Percentiles rank a stretch among this genome's conserved stretches.
phyloP scores from a whole-genome alignment of 2,113 vertebrate genomes.

The Actenoides lindsayi region DNA sequence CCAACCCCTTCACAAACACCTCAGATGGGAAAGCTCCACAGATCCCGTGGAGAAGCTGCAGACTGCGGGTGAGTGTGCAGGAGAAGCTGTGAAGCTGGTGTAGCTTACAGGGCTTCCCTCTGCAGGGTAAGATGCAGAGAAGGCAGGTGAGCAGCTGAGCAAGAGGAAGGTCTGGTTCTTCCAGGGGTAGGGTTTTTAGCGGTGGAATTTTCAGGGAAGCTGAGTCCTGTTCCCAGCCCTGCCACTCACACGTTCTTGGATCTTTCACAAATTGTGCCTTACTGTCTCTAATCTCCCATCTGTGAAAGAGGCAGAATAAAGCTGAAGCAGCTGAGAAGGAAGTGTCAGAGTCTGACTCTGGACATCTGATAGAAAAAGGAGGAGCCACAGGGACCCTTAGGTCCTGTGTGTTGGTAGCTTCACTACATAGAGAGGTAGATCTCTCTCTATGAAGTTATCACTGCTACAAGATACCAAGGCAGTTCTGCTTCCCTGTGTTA shows the following conservation, averaged over 20 bases:
- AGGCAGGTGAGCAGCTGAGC: neutral
- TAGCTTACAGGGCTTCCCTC: neutral
- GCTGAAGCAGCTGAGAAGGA: neutral
- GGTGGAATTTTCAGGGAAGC: neutral
- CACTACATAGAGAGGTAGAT: neutral
- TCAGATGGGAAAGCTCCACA: neutral
- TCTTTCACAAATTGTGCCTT: slow-evolving; percentile 49
- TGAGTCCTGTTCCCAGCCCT: slow-evolving; percentile 30
- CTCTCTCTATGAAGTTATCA: neutral
- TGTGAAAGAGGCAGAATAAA: neutral
- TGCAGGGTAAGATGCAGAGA: neutral
- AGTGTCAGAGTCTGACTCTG: neutral
- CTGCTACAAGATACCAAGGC: neutral
- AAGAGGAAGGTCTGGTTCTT: neutral
- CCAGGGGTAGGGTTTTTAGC: neutral
- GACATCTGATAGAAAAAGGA: neutral
- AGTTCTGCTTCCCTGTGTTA: neutral
- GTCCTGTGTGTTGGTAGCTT: neutral
- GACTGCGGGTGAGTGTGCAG: accelerated
- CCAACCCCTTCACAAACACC: neutral
- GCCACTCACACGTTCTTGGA: slow-evolving; percentile 15
- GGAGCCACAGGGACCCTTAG: neutral
- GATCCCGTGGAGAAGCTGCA: neutral
- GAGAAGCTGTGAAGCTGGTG: accelerated
- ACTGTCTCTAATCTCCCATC: slow-evolving; percentile 24